Percentiles rank a stretch among this genome's conserved stretches.
These are phyloP conservation scores for Solen grandis DNA, from an alignment of 1,140 invertebrate species.

Conservation along the genomic window DNA sequence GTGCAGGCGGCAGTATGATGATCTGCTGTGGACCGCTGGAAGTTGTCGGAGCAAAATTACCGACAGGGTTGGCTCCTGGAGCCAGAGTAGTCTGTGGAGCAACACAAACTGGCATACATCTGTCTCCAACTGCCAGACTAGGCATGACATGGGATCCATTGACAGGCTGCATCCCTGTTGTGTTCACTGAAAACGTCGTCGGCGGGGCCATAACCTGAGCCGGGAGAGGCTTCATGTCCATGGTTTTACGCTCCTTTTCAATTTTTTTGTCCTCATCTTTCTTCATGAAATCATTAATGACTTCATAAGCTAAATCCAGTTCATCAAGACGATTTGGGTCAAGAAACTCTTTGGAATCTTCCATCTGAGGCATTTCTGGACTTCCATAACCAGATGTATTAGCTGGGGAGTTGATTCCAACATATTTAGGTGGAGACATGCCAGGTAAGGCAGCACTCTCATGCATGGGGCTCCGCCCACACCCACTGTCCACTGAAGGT, in stretches of 20 bases:
- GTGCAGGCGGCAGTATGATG: neutral
- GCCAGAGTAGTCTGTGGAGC: neutral
- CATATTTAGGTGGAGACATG: conserved; percentile 39
- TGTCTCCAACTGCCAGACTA: neutral
- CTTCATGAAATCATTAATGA: neutral
- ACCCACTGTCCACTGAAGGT: conserved; percentile 47
- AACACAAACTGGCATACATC: neutral
- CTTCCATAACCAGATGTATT: conserved; percentile 38
- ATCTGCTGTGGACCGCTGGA: conserved; percentile 27
- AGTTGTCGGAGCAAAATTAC: neutral
- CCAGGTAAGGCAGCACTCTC: conserved; percentile 19
- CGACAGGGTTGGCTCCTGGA: neutral
- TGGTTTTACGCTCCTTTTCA: neutral
- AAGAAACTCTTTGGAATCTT: neutral
- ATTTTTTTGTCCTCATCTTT: neutral
- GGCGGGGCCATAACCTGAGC: neutral
- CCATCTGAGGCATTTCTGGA: conserved; percentile 2
- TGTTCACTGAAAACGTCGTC: too few species aligned
- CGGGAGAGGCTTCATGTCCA: neutral
- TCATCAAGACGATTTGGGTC: neutral
- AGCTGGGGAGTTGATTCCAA: conserved; percentile 20
- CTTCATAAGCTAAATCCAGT: neutral
- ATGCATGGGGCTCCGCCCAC: conserved; percentile 34
- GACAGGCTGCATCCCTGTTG: too few species aligned
- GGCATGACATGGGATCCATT: neutral